Conservation (phyloP, 1,140 invertebrate species). For the Pseudomyrmex pallidus region DNA sequence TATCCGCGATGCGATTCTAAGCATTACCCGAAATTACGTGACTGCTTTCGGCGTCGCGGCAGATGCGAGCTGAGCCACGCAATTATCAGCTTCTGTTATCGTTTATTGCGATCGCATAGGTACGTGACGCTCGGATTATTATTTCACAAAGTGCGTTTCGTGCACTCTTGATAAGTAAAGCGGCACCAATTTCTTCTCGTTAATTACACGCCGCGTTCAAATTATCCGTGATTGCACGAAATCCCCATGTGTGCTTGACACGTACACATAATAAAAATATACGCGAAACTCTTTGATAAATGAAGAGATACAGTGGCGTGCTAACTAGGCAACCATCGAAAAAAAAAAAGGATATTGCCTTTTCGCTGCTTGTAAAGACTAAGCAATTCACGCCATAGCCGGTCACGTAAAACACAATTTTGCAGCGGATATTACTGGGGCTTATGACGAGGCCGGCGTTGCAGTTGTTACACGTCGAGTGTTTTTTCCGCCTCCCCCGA, state of each 20-base stretch:
- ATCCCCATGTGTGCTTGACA: background rate
- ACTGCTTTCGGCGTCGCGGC: background rate
- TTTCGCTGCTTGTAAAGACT: slow-evolving; percentile 17
- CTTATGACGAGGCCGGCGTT: slow-evolving; percentile 11
- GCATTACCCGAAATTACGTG: slow-evolving; percentile 24
- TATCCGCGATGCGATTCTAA: slow-evolving; percentile 7
- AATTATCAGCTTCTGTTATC: slow-evolving; percentile 42
- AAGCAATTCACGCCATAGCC: slow-evolving; percentile 1
- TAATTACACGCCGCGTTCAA: slow-evolving; percentile 9
- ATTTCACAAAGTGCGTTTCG: background rate
- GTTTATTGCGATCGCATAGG: slow-evolving; percentile 14
- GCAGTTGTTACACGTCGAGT: slow-evolving; percentile 17
- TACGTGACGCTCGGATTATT: slow-evolving; percentile 7
- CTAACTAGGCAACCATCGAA: background rate
- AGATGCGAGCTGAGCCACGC: background rate
- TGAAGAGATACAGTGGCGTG: background rate
- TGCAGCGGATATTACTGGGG: slow-evolving; percentile 42
- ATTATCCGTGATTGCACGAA: background rate
- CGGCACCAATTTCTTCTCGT: background rate
- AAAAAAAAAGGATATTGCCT: slow-evolving; percentile 5
- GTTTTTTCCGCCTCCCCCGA: background rate
- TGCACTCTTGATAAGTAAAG: background rate
- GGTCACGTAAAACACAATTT: slow-evolving; percentile 52
- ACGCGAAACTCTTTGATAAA: slow-evolving; percentile 7
- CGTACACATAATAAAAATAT: background rate